These are phyloP conservation scores for Sebastes fasciatus DNA, from an alignment of 2,113 vertebrate genomes.

Conservation along the genomic window DNA sequence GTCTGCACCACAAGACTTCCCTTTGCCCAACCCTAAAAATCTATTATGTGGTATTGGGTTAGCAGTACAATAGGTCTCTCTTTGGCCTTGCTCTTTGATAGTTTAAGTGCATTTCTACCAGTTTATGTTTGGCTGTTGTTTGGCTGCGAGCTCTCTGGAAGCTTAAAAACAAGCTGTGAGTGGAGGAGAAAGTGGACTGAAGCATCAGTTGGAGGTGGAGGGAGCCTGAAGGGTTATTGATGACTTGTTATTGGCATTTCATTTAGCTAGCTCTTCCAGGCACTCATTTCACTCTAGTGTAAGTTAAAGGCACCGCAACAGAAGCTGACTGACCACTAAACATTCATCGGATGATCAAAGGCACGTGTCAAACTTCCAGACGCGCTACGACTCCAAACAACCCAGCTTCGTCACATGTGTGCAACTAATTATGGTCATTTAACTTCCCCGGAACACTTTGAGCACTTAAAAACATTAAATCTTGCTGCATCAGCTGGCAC, in stretches of 20 bases:
- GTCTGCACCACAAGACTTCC: constrained; percentile 10
- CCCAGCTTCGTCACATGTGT: constrained; percentile 1
- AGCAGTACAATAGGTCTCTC: not conserved
- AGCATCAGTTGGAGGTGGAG: not conserved
- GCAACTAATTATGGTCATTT: constrained; percentile 11
- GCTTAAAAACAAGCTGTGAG: constrained; percentile 18
- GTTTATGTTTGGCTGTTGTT: constrained; percentile 10
- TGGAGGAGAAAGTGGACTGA: constrained; percentile 21
- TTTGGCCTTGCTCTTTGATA: not conserved
- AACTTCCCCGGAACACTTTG: not conserved
- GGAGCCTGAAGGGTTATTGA: constrained; percentile 42
- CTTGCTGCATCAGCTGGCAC: constrained; percentile 1
- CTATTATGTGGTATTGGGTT: not conserved
- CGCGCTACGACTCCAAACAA: constrained; percentile 1
- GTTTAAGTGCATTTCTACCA: constrained; percentile 8
- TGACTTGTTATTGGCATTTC: constrained; percentile 53
- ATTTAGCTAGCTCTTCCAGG: constrained; percentile 33
- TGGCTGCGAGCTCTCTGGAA: constrained; percentile 2
- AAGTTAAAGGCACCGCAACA: constrained; percentile 10
- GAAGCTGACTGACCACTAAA: constrained; percentile 3
- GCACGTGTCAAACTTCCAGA: not conserved
- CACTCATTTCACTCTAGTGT: constrained; percentile 21
- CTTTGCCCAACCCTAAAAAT: constrained; percentile 18
- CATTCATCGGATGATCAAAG: not conserved
- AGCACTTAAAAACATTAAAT: constrained; percentile 24